Base-by-base conservation (phyloP, 2,797 vertebrate species). In the Hylomyscus alleni region DNA sequence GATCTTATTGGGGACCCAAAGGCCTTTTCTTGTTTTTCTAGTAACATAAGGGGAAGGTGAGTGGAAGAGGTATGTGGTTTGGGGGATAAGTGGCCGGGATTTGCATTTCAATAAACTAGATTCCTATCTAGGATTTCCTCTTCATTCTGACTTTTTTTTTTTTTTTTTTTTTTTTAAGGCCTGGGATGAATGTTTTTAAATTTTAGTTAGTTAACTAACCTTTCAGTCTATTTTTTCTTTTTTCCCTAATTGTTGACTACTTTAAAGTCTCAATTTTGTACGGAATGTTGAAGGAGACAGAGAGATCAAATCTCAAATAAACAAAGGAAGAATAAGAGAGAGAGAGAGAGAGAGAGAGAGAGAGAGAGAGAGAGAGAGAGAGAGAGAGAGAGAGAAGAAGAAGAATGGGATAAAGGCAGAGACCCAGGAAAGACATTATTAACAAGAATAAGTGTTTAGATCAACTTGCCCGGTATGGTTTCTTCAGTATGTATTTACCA, bases 1-100 rank as follows among this genome's bases (percentile, higher is more conserved):
- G 77, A 88, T 95, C 94, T 77, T 93, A 83, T 65, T 95, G 72
- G 77, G 96, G 95, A 97, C 85, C 92, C 85, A 89, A 90, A 94
- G 90, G 20, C 24, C 56, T 89, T 85, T 82, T 29, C 78, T 91
- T 96, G 58, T 97, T 96, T 96, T 97, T 91, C 69, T 92, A 94
- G 95, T 95, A 97, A 95, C 72, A 14, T 83, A 89, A 96, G 90
- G 52, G 88, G 40, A 94, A 85, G 89, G 82, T 85, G 80, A 95
- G 44, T 69, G 31, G 50, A 47, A 72, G 81, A 93, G n/a, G 29
- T 60, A 77, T 91, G 77, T 86, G 91, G 87, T 29, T 62, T 31
- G 34, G 34, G 34, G 19, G 56, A 62, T 78, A 72, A 82, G 20
- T 29, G 58, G 13, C 78, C 82, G 44, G 34, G 5, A 34, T 81